Base-by-base conservation (phyloP, 2,888 invertebrate genomes). In the Pterostichus niger region DNA sequence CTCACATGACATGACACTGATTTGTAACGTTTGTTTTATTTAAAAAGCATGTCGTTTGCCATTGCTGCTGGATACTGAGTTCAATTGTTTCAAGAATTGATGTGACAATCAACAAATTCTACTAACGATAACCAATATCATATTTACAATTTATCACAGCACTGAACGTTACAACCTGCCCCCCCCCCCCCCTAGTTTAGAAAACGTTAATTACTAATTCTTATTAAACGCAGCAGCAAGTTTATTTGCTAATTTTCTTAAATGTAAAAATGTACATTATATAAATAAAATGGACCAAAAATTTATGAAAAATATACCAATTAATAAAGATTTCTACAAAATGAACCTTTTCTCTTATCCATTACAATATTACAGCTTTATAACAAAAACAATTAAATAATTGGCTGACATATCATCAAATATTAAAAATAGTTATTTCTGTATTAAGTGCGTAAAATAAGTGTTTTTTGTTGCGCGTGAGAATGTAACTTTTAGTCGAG, bases 221-320 rank as follows among this genome's bases (percentile, higher is more conserved):
- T 52, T 52, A 52, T 13, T 44, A 24, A 68, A 71, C 44, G 68
- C 68, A 71, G 68, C 68, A 71, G 68, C 68, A 71, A 64, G 59
- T 83, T 54, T 64, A 52, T 68, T 76, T 82, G 75, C 82, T 73
- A 56, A 77, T 64, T 83, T 76, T 64, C 64, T 31, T 77, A 83
- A 77, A 77, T 83, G 64, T 83, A 83, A 83, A 83, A 83, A 83
- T 83, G 83, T 83, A 83, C 68, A 83, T 76, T 83, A 77, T 83
- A 77, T 76, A 82, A 82, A 82, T 82, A 77, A 75, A 75, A 83
- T 83, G 83, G 77, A 83, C 77, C 77, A 77, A 82, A 82, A 77
- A 77, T 83, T 76, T 83, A 83, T 83, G 64, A 77, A 77, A 83
- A 75, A 76, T 76, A 75, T 82, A 76, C 61, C 75, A 71, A 82